A percentile compares a stretch with the other conserved stretches of the same genome.
Conservation (phyloP, 1,140 invertebrate species). For the Bombus superbus region DNA sequence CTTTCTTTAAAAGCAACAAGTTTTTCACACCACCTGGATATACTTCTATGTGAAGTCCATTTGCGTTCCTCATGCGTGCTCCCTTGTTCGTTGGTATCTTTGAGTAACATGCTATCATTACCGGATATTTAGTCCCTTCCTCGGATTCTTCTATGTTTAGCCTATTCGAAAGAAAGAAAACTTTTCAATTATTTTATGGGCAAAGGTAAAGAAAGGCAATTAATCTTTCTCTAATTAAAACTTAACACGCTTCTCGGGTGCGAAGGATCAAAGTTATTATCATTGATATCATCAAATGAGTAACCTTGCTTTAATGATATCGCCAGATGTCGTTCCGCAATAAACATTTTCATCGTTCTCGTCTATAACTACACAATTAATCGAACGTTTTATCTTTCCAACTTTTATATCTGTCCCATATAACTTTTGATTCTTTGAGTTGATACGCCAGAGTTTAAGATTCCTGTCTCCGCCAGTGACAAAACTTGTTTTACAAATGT, state of each 20-base stretch:
- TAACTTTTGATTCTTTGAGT: slow-evolving; percentile 87
- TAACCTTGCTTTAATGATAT: slow-evolving; percentile 84
- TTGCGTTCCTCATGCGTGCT: slow-evolving; percentile 76
- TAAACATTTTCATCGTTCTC: slow-evolving; percentile 88
- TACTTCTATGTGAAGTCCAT: slow-evolving; percentile 77
- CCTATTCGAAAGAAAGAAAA: slow-evolving; percentile 56
- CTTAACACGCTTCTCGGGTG: no score
- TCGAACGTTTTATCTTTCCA: slow-evolving; percentile 87
- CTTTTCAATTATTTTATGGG: background rate
- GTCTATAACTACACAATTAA: slow-evolving; percentile 86
- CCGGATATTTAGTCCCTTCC: slow-evolving; percentile 80
- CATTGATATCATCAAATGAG: background rate
- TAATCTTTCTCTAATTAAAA: background rate
- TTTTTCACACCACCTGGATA: slow-evolving; percentile 86
- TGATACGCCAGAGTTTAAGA: slow-evolving; percentile 90
- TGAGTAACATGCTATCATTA: slow-evolving; percentile 88
- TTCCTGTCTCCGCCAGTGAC: slow-evolving; percentile 89
- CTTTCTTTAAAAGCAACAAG: slow-evolving; percentile 85
- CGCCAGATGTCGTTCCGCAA: slow-evolving; percentile 92
- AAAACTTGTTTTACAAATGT: slow-evolving; percentile 85
- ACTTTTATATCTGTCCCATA: slow-evolving; percentile 88
- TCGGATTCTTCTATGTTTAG: slow-evolving; percentile 84
- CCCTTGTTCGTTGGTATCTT: slow-evolving; percentile 82
- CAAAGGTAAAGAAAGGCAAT: background rate
- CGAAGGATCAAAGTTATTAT: no score